Evolutionary conservation across 1,140 invertebrate genomes (phyloP).

Genomic region (Dryas iulia): DNA sequence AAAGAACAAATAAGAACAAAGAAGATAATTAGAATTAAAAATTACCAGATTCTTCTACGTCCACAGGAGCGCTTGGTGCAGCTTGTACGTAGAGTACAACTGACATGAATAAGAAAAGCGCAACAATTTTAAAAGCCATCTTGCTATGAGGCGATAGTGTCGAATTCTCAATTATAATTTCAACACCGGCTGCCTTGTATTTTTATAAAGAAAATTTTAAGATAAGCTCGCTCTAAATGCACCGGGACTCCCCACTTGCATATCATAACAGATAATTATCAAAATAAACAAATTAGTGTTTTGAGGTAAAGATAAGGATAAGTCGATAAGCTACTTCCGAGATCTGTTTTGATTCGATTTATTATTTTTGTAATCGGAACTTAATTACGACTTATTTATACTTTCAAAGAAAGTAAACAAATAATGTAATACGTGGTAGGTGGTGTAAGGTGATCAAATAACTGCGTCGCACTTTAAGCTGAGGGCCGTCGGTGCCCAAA

Average conservation of each 20-base stretch:
- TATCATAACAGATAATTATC: background rate
- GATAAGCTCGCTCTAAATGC: background rate
- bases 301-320: background rate
- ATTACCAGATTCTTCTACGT: background rate
- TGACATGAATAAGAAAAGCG: background rate
- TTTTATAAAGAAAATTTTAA: background rate
- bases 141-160: background rate
- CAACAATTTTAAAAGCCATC: background rate
- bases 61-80: background rate
- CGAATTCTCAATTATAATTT: background rate
- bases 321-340: background rate
- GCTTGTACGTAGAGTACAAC: background rate
- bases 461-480: too few relatives aligned
- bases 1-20: background rate
- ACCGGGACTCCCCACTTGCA: background rate
- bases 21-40: background rate
- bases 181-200: background rate
- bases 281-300: background rate
- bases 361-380: background rate
- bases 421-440: too few relatives aligned
- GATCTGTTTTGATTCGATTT: background rate
- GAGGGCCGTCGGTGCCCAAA: too few relatives aligned
- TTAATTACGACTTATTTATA: background rate
- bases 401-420: background rate
- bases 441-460: too few relatives aligned